A percentile compares a stretch with the other conserved stretches of the same genome.
Conservation (phyloP, 37 sponge, comb jelly and placozoan genomes). For the Ephydatia muelleri region DNA sequence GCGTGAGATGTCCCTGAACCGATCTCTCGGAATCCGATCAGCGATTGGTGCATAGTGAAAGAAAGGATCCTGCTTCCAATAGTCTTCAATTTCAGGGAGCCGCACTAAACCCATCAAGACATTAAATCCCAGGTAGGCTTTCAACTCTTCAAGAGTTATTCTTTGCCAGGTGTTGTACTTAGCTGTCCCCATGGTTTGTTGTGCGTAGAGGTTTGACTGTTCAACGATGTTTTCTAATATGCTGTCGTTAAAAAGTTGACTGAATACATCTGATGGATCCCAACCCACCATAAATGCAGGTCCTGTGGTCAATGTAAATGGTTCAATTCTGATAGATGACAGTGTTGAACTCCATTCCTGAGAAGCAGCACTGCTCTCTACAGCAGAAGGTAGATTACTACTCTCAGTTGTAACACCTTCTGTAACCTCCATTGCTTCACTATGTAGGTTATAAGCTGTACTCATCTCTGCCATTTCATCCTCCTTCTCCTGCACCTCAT, state of each 20-base stretch:
- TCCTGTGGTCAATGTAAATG: background rate
- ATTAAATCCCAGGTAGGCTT: constrained; percentile 40
- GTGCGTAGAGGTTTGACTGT: constrained; percentile 22
- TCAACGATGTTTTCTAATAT: constrained; percentile 12
- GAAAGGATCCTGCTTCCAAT: constrained; percentile 44
- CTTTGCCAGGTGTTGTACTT: background rate
- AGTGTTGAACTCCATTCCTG: background rate
- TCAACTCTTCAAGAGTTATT: constrained; percentile 14
- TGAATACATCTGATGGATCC: background rate
- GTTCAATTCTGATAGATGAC: background rate
- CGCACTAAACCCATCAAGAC: constrained; percentile 41
- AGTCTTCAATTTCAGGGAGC: constrained; percentile 25
- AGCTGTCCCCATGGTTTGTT: constrained; percentile 18
- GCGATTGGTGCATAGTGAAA: constrained; percentile 41
- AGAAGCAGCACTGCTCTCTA: too few relatives aligned
- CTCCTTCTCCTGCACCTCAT: background rate
- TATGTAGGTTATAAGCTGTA: background rate
- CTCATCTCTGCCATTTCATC: background rate
- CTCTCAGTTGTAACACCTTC: background rate
- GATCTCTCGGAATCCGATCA: constrained; percentile 16
- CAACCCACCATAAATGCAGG: background rate
- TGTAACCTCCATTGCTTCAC: background rate
- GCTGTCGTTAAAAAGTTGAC: background rate
- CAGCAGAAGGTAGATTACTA: background rate
- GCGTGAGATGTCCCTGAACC: constrained; percentile 32